Evolutionary conservation across 2,888 invertebrate species (phyloP).

Genomic region (Rhaphigaster nebulosa): DNA sequence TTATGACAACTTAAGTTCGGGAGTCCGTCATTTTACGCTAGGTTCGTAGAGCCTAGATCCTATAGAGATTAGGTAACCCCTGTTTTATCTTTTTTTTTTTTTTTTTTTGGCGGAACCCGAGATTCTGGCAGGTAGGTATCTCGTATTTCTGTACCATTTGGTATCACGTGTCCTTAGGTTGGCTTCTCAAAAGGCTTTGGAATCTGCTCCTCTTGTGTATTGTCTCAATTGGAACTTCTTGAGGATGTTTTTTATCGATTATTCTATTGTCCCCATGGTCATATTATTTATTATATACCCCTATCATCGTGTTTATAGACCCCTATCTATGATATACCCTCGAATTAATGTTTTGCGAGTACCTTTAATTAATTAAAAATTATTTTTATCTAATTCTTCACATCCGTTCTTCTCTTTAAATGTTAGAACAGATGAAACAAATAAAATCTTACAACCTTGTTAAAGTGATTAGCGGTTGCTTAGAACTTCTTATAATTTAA

Average conservation of each 20-base stretch:
- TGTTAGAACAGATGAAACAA: no score
- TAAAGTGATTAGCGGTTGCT: no score
- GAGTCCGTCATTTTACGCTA: neutral
- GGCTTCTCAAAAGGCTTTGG: slow-evolving; percentile 28
- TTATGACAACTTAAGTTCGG: neutral
- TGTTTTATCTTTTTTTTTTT: slow-evolving; percentile 14
- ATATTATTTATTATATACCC: neutral
- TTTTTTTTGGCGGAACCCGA: slow-evolving; percentile 47
- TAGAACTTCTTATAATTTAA: no score
- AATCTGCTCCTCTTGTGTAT: neutral
- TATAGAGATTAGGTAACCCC: slow-evolving; percentile 42
- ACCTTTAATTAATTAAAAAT: neutral
- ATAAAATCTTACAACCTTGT: no score
- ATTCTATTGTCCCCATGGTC: neutral
- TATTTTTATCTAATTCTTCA: neutral
- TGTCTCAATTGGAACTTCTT: neutral
- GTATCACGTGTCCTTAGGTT: slow-evolving; percentile 13
- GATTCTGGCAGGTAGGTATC: slow-evolving; percentile 33
- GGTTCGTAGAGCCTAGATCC: slow-evolving; percentile 43
- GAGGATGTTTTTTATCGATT: neutral
- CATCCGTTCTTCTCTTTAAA: no score
- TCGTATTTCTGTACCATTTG: slow-evolving; percentile 43
- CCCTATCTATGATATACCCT: neutral
- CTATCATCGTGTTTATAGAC: neutral
- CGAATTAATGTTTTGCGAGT: neutral